Base-by-base conservation (phyloP, 2,113 vertebrate species). In the Capreolus pygargus region DNA sequence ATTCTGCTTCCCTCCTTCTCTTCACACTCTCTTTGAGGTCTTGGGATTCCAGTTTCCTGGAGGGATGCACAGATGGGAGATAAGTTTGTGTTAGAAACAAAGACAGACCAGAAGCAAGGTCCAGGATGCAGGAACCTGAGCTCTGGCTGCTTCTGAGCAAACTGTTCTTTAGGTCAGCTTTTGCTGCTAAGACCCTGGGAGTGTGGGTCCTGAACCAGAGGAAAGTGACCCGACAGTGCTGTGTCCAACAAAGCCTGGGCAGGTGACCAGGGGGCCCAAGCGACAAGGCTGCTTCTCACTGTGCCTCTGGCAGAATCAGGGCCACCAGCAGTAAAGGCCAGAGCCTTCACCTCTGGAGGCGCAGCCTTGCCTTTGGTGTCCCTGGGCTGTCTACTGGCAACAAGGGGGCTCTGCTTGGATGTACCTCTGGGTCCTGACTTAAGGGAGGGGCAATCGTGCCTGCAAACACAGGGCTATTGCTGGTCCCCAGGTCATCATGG, bases 381-480 rank as follows among this genome's bases (percentile, higher is more conserved):
- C 23, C 91, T 84, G 50, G 60, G 76, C 19, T 61, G 19, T 28
- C 1, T 0, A 7, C 12, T 28, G 30, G 82, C 55, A 61, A 21
- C 36, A 36, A 61, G 25, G 8, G 25, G 27, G n/a, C 50, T 89
- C 30, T 89, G 33, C 55, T 19, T 27, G 5, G 36, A 60, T 1
- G 8, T 2, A 8, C 12, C 13, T 1, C 43, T 5, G 0, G 98
- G 39, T 92, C 98, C 90, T 99, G 99, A 47, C 99, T 99, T 1
- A 99, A 99, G 5, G 98, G 54, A 45, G 99, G 99, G 0, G 98
- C 98, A 0, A 98, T 98, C 6, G 98, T 97, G 61, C 99, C 98
- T 99, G 99, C 99, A 30, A 99, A 99, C 2, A 97, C 83, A 0
- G 98, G 98, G 84, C 99, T 99, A 97, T 98, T 99, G 82, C 98